Conservation (phyloP, 1,140 invertebrate species). For the Whitmania pigra region DNA sequence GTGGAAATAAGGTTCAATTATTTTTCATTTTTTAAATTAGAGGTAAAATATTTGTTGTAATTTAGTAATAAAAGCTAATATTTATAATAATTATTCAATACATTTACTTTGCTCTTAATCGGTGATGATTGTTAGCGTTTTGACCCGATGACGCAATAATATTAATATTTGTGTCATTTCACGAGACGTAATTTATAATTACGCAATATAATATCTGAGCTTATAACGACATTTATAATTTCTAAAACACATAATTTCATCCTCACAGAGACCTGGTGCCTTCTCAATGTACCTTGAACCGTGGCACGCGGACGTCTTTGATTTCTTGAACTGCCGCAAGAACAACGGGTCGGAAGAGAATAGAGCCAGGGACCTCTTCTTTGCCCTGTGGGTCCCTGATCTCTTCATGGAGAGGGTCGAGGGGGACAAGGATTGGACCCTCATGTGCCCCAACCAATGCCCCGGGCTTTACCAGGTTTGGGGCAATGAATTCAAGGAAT, state of each 20-base stretch:
- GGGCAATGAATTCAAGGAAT: slow-evolving; percentile 82
- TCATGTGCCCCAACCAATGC: slow-evolving; percentile 92
- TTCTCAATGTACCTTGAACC: slow-evolving; percentile 97
- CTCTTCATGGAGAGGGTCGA: slow-evolving; percentile 95
- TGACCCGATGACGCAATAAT: too few relatives aligned
- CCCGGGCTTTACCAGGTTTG: slow-evolving; percentile 79
- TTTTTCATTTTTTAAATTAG: background rate
- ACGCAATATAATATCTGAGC: too few relatives aligned
- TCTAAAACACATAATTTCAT: too few relatives aligned
- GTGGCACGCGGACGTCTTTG: slow-evolving; percentile 93
- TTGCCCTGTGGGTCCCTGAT: slow-evolving; percentile 95
- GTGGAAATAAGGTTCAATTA: slow-evolving; percentile 69
- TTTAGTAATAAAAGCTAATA: too few relatives aligned
- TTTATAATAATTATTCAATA: too few relatives aligned
- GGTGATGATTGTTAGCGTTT: too few relatives aligned
- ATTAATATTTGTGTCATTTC: too few relatives aligned
- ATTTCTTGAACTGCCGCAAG: slow-evolving; percentile 78
- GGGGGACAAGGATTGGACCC: slow-evolving; percentile 69
- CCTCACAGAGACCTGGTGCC: slow-evolving; percentile 70
- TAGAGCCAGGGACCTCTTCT: slow-evolving; percentile 89
- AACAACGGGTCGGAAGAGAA: slow-evolving; percentile 83
- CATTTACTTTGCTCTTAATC: too few relatives aligned
- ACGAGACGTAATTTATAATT: too few relatives aligned
- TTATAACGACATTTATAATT: too few relatives aligned
- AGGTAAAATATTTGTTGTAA: too few relatives aligned